Base-by-base conservation (phyloP, 2,888 invertebrate species). In the Sinohyriopsis cumingii region DNA sequence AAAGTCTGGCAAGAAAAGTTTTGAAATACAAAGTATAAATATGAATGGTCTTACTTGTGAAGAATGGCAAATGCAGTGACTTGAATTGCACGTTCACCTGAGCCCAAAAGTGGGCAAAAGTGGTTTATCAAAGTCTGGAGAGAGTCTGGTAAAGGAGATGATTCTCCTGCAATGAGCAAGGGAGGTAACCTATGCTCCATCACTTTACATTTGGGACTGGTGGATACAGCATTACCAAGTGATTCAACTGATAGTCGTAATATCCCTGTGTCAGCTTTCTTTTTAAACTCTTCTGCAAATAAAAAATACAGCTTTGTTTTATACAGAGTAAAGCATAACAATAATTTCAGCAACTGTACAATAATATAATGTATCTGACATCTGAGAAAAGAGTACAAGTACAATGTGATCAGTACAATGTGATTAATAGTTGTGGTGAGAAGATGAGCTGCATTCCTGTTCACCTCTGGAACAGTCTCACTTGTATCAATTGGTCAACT, bases 71-170 rank as follows among this genome's bases (percentile, higher is more conserved):
- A 89, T 7, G 87, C 86, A n/a, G 86, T 77, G 15, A 87, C 63
- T 72, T 89, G 88, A 7, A 86, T 83, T 54, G 81, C 73, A 53
- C 81, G 72, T 28, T 77, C 69, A 6, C 62, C 67, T 22, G 65
- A 65, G 22, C 82, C 67, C 62, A 90, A 76, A 65, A 88, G 74
- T 2, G 89, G 89, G 63, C 84, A 82, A 22, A 89, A 72, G 69
- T 88, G 86, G 71, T 89, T 89, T 59, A 90, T 68, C 45, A 89
- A 65, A 20, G 86, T 84, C 77, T 89, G 87, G 20, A 87, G 65
- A 72, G 81, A 77, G 72, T 88, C 86, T n/a, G 89, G 87, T 61
- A 88, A 65, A 55, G 77, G 76, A 63, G 81, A 82, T 55, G 82
- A 82, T 45, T 86, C 84, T n/a, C 80, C 83, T 15, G 88, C 86